Evolutionary conservation across 1,140 invertebrate species (phyloP), one percentile per base, ranked within the genome.

Genomic region (Pemphigus obesinymphae): DNA sequence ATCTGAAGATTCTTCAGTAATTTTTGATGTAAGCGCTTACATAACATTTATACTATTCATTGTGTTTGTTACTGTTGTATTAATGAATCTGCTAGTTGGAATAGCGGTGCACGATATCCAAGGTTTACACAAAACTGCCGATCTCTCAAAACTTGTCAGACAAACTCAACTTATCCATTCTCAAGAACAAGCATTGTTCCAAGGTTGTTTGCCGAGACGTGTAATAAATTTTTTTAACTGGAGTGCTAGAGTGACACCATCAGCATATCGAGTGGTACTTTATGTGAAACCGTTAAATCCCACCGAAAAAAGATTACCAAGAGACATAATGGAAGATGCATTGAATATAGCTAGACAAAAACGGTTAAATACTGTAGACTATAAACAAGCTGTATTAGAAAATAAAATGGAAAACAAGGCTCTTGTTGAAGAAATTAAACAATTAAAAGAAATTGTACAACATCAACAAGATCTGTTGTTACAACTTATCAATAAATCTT

Each of bases 71-170:
- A 93, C 93, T 6, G 93, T 95, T 20, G 92, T 94, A 11, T 86
- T 95, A 31, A 95, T 94, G 93, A 94, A 94, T 87, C 86, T 95
- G 0, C 85, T 95, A 0, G 91, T 95, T 17, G 93, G 93, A 84
- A 93, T 94, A 82, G 93, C 93, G 0, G 93, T 94, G 0, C 91
- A 93, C 82, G 93, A 94, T 85, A 94, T 94, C 72, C 92, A 94
- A 85, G 91, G 92, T 0, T 86, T 94, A 0, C 92, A 93, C 83
- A 93, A 93, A 87, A 93, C 92, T 0, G 93, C 92, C 0, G 92
- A 91, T 0, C 86, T 94, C 2, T 92, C 92, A 0, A 92, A 93
- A 85, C 87, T 94, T 2, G 92, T 93, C 8, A 88, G 92, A n/a
- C 92, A 93, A 85, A 93, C 93, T 0, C 92, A 93, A 85, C 85